Percentiles rank a stretch among this genome's conserved stretches.
Evolutionary conservation across 2,797 vertebrate genomes (phyloP).

Genomic region (Acanthornis magna): DNA sequence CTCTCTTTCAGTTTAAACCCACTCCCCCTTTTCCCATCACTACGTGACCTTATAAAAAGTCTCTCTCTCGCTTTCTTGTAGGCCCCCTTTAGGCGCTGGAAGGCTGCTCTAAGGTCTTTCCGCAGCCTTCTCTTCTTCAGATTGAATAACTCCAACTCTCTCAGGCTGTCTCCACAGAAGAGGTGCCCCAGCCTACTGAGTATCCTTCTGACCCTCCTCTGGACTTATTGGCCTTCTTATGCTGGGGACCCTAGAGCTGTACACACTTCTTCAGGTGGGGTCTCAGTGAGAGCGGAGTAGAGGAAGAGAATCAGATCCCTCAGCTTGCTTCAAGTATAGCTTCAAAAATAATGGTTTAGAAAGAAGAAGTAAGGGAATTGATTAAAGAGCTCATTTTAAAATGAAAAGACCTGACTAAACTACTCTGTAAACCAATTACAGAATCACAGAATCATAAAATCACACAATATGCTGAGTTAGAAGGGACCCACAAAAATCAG

Average conservation of each 20-base stretch:
- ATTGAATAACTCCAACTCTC: not conserved
- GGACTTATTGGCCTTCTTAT: not conserved
- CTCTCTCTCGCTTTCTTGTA: not conserved
- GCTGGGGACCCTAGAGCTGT: not conserved
- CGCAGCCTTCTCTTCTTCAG: not conserved
- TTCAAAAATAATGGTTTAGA: not conserved
- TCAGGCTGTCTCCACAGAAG: not conserved
- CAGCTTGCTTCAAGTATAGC: no score
- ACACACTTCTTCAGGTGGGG: not conserved
- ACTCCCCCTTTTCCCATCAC: not conserved
- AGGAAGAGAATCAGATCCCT: not conserved
- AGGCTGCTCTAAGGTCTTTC: not conserved
- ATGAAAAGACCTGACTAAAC: not conserved
- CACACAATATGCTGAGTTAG: not conserved
- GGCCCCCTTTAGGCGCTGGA: not conserved
- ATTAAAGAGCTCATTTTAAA: not conserved
- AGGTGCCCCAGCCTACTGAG: not conserved
- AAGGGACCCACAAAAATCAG: not conserved
- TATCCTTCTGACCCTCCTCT: not conserved
- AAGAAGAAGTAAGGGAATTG: not conserved
- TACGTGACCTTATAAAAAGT: not conserved
- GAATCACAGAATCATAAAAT: not conserved
- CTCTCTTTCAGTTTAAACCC: not conserved
- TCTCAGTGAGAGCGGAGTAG: fast-evolving
- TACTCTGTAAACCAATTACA: not conserved